Percentiles rank a stretch among this genome's conserved stretches.
phyloP scores from a whole-genome alignment of 1,140 invertebrate genomes.

The Drosophila lacertosa region DNA sequence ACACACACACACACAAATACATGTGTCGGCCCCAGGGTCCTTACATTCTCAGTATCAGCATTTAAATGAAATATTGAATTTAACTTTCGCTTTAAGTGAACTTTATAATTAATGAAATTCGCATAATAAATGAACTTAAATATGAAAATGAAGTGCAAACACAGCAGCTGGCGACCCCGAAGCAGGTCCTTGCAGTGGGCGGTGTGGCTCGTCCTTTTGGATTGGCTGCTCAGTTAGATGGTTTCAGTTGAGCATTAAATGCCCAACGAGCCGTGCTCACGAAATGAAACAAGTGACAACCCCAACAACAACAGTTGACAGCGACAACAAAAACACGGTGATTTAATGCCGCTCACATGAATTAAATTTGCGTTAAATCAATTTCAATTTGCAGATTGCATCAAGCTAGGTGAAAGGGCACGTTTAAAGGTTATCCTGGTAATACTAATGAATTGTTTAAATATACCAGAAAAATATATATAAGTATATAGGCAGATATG shows the following conservation, averaged over 20 bases:
- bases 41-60: conserved; percentile 20
- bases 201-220: background rate
- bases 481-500: no score
- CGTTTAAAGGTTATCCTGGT: background rate
- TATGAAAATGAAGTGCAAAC: conserved; percentile 78
- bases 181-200: background rate
- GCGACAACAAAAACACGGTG: conserved; percentile 19
- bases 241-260: conserved; percentile 22
- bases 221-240: conserved; percentile 8
- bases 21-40: conserved; percentile 38
- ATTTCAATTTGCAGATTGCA: conserved; percentile 62
- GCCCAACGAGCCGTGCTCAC: conserved; percentile 33
- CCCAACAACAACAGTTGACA: conserved; percentile 18
- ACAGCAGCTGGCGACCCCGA: conserved; percentile 25
- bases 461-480: no score
- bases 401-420: background rate
- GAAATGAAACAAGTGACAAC: conserved; percentile 11
- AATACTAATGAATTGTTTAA: no score
- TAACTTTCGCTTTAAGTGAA: conserved; percentile 60
- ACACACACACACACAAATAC: no score
- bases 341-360: conserved; percentile 61
- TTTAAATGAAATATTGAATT: conserved; percentile 60
- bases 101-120: conserved; percentile 77
- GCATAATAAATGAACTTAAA: conserved; percentile 81
- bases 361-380: conserved; percentile 76